A percentile compares a stretch with the other conserved stretches of the same genome.
Evolutionary conservation across 2,113 vertebrate genomes (phyloP).

Genomic region (Myodes glareolus): DNA sequence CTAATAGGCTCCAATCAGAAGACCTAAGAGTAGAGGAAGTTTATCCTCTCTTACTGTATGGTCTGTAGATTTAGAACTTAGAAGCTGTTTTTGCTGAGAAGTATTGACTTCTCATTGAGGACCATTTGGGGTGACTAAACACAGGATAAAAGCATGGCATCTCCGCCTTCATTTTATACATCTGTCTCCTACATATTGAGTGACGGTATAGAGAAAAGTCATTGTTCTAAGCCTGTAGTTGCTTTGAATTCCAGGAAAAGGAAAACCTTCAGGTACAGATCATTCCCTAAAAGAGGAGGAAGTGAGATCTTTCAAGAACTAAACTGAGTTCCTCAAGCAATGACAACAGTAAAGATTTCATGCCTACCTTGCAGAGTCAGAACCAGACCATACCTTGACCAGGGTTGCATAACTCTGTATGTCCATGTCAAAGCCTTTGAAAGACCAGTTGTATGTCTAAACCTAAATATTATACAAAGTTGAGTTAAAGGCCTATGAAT

Average conservation of each 20-base stretch:
- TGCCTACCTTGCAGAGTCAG: not conserved
- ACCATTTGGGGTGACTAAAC: not conserved
- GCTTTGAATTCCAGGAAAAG: not conserved
- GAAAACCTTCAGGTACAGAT: not conserved
- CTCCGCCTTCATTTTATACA: not conserved
- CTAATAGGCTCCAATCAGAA: not conserved
- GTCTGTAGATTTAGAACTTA: not conserved
- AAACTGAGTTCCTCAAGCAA: not conserved
- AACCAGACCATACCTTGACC: not conserved
- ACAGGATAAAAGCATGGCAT: not conserved
- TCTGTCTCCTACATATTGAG: not conserved
- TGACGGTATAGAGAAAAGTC: not conserved
- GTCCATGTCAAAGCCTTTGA: not conserved
- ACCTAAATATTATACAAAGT: not conserved
- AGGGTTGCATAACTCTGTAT: not conserved
- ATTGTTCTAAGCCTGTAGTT: not conserved
- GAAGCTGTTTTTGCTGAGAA: too few relatives aligned
- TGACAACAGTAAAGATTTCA: not conserved
- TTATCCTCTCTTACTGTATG: not conserved
- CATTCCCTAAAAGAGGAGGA: not conserved
- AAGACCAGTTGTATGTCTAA: not conserved
- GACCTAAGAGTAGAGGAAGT: not conserved
- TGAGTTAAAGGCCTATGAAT: not conserved
- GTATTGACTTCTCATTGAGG: not conserved
- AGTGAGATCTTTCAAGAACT: not conserved